Evolutionary conservation across 30 jellyfish, hydroid and myxozoan genomes (phyloP), one percentile per base, ranked within the genome.

Genomic region (Rhopilema esculentum): DNA sequence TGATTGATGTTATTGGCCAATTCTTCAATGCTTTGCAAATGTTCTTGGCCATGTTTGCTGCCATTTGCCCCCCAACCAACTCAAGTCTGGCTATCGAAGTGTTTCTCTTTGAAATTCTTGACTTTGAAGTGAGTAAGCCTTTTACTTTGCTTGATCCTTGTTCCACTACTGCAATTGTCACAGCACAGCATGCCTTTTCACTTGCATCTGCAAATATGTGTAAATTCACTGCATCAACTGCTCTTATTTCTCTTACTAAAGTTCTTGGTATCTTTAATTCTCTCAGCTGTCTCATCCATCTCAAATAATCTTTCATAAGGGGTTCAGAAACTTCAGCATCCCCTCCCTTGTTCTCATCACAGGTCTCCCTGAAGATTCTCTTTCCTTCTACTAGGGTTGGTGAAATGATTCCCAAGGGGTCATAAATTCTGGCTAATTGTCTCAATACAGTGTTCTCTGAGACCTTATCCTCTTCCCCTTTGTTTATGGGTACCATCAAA

Each of bases 131-230:
- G 1, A 92, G 73, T 26, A 89, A 62, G 16, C 86, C 82, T 29
- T 71, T 82, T 7, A 70, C 91, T 48, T 24, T 75, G 31, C 72
- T 91, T n/a, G 74, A 23, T 24, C 68, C 83, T 23, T 81, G 83
- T 28, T 24, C 93, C 53, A 89, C 94, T 24, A 57, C 71, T 18
- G 84, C 85, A 27, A 89, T 28, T n/a, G 84, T 81, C 28, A 49
- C 97, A 30, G 85, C 51, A 22, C 70, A 88, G 77, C 92, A 30
- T 51, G 89, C 96, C 19, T 32, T 79, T 69, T 79, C 77, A 50
- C 96, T 77, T 25, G 92, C 96, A 77, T 88, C 96, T 24, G 90
- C 95, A 82, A 90, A 90, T 22, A 33, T 51, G 78, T 90, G 95
- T 33, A 90, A 16, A 22, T 82, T 83, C 29, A 90, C 70, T 29